Evolutionary conservation across 2,113 vertebrate genomes (phyloP).

Genomic region (Hassar affinis): DNA sequence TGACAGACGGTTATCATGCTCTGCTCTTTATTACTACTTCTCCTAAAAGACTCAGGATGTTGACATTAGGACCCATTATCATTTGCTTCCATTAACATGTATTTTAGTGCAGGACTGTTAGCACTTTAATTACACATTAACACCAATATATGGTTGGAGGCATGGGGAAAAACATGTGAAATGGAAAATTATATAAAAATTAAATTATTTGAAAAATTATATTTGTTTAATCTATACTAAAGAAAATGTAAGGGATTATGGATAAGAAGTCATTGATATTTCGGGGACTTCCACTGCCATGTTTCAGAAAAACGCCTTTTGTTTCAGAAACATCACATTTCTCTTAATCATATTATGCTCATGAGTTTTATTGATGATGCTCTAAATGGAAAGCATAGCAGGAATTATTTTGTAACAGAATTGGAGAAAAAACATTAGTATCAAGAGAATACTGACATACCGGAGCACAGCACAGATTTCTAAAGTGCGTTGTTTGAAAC

Average conservation of each 20-base stretch:
- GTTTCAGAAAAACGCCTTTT: neutral
- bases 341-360: slow-evolving; percentile 2
- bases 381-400: slow-evolving; percentile 25
- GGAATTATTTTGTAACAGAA: slow-evolving; percentile 57
- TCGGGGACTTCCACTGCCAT: neutral
- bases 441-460: slow-evolving; percentile 23
- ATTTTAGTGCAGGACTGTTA: slow-evolving; percentile 27
- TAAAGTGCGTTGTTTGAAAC: slow-evolving; percentile 88
- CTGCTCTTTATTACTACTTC: slow-evolving; percentile 21
- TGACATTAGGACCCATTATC: slow-evolving; percentile 27
- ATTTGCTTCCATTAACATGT: slow-evolving; percentile 37
- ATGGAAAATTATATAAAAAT: neutral
- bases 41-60: slow-evolving; percentile 42
- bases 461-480: slow-evolving; percentile 50
- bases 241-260: neutral
- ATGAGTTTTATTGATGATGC: slow-evolving; percentile 23
- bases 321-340: neutral
- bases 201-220: neutral
- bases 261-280: neutral
- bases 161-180: neutral
- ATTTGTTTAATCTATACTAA: neutral
- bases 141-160: neutral
- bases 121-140: slow-evolving; percentile 26
- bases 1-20: slow-evolving; percentile 14
- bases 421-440: slow-evolving; percentile 56